Conservation (phyloP, 2,888 invertebrate genomes). For the Podabrus alpinus region DNA sequence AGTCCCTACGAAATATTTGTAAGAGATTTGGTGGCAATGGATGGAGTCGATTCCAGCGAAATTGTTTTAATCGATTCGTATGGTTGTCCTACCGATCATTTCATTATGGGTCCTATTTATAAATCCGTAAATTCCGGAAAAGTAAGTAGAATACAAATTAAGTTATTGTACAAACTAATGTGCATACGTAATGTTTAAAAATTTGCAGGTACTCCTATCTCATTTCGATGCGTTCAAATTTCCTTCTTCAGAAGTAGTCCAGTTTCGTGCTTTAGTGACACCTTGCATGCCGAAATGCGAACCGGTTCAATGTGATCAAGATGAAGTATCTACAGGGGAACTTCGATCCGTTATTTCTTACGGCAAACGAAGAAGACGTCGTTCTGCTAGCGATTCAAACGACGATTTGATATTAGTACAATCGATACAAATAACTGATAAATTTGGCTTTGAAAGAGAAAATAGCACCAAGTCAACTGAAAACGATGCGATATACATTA, state of each 20-base stretch:
- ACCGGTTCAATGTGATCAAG: conserved; percentile 86
- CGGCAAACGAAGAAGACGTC: conserved; percentile 76
- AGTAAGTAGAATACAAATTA: conserved; percentile 56
- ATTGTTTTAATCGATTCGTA: conserved; percentile 89
- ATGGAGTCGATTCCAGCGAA: conserved; percentile 90
- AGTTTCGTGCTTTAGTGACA: conserved; percentile 93
- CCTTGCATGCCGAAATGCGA: conserved; percentile 93
- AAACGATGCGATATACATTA: conserved; percentile 74
- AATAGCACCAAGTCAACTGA: conserved; percentile 62
- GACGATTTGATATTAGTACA: conserved; percentile 88
- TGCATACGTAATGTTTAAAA: not conserved
- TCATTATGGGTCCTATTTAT: conserved; percentile 91
- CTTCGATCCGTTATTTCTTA: conserved; percentile 81
- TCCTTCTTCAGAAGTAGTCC: conserved; percentile 92
- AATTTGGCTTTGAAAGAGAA: conserved; percentile 81
- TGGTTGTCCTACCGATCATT: conserved; percentile 92
- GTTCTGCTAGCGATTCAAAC: conserved; percentile 62
- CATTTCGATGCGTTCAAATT: conserved; percentile 97
- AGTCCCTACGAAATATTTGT: conserved; percentile 96
- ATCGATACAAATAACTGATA: conserved; percentile 90
- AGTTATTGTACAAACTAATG: not conserved
- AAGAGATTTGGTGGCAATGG: conserved; percentile 91
- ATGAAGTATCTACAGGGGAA: conserved; percentile 81
- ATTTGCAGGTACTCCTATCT: conserved; percentile 75
- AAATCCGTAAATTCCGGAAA: conserved; percentile 80